Conservation (phyloP, 2,797 vertebrate genomes). For the Acomys russatus region DNA sequence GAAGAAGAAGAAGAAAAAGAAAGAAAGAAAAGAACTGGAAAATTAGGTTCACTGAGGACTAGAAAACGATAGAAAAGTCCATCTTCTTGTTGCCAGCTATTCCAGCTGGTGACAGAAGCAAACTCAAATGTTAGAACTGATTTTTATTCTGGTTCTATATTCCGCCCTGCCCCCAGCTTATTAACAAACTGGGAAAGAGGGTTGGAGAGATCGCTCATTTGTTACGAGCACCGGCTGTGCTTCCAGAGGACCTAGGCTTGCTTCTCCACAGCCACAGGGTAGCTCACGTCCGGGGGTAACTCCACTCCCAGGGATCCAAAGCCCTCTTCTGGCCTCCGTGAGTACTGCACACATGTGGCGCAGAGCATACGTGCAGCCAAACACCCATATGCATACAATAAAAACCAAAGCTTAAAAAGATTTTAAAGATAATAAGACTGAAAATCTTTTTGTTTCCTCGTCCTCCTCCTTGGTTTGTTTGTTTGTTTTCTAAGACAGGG, state of each 20-base stretch:
- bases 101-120: not conserved
- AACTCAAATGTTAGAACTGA: not conserved
- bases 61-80: not conserved
- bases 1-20: too few relatives aligned
- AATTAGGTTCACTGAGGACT: not conserved
- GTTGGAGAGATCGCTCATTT: not conserved
- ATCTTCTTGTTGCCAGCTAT: not conserved
- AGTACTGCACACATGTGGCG: not conserved
- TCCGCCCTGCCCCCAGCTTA: not conserved
- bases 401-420: not conserved
- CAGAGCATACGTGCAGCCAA: not conserved
- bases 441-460: too few relatives aligned
- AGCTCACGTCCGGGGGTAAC: not conserved
- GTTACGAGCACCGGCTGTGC: not conserved
- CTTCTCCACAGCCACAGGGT: not conserved
- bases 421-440: not conserved
- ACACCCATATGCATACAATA: not conserved
- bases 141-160: constrained; percentile 8
- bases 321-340: not conserved
- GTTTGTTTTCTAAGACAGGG: too few relatives aligned
- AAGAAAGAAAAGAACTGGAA: not conserved
- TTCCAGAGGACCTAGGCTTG: not conserved
- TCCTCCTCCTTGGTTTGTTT: too few relatives aligned
- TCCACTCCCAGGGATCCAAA: not conserved
- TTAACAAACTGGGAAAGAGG: not conserved